Percentiles rank a stretch among this genome's conserved stretches.
Evolutionary conservation across 2,797 vertebrate genomes (phyloP).

Genomic region (Pantherophis vulpinus): DNA sequence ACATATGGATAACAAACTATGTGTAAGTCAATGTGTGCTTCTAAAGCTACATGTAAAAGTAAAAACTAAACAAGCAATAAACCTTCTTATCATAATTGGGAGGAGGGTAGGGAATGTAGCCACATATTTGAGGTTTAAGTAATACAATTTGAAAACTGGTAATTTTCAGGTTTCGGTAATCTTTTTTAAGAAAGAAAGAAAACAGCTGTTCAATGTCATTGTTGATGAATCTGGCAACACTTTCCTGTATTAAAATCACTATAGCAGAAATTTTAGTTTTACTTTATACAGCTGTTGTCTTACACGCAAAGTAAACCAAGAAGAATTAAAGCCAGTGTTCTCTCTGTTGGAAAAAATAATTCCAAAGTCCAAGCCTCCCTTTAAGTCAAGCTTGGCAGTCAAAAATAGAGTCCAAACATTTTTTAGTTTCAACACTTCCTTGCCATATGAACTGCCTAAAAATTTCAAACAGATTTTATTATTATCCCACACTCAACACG

Average conservation of each 20-base stretch:
- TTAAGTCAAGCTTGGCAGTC: conserved; percentile 8
- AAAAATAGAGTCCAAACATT: conserved; percentile 28
- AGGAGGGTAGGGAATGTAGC: not conserved
- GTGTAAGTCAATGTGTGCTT: not conserved
- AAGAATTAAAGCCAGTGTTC: conserved; percentile 37
- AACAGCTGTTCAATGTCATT: conserved; percentile 53
- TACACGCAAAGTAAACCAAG: conserved; percentile 39
- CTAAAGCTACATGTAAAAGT: not conserved
- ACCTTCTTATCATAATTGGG: not conserved
- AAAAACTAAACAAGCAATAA: not conserved
- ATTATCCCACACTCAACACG: conserved; percentile 27
- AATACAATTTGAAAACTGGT: conserved; percentile 43
- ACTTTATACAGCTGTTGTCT: conserved; percentile 35
- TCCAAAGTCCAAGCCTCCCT: not conserved
- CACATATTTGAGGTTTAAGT: conserved; percentile 18
- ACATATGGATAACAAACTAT: not conserved
- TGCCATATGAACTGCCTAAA: conserved; percentile 27
- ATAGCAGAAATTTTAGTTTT: conserved; percentile 53
- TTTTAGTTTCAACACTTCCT: conserved; percentile 44
- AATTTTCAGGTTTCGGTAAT: conserved; percentile 47
- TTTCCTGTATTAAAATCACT: conserved; percentile 53
- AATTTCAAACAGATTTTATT: conserved; percentile 37
- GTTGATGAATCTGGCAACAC: conserved; percentile 54
- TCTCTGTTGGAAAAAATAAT: conserved; percentile 26
- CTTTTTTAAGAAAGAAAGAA: conserved; percentile 8